Percentiles rank a stretch among this genome's conserved stretches.
phyloP scores from a whole-genome alignment of 1,140 invertebrate genomes.

The Zelostemma sp. region DNA sequence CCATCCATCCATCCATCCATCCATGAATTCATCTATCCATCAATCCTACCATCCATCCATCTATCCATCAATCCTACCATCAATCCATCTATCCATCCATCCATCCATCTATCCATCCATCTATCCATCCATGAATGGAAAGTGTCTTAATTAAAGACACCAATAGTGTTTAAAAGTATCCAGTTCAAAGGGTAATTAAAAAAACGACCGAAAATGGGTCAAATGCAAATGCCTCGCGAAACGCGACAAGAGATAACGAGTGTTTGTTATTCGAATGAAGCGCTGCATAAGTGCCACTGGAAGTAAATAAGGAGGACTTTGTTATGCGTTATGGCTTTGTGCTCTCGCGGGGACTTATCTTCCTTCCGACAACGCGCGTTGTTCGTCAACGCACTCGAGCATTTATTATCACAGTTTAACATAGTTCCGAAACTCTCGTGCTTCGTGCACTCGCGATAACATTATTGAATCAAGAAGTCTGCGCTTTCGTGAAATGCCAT shows the following conservation, averaged over 20 bases:
- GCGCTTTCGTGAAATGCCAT: constrained; percentile 22
- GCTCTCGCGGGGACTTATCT: constrained; percentile 31
- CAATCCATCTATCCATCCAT: too few species aligned
- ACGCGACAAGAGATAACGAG: constrained; percentile 26
- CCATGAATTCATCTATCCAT: too few species aligned
- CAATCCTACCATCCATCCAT: too few species aligned
- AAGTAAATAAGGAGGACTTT: constrained; percentile 25
- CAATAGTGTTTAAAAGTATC: too few species aligned
- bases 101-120: too few species aligned
- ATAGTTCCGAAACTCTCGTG: constrained; percentile 27
- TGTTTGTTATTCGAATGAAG: constrained; percentile 42
- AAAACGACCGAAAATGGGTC: too few species aligned
- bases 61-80: too few species aligned
- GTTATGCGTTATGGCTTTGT: constrained; percentile 17
- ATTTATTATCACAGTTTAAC: constrained; percentile 41
- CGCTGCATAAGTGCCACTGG: constrained; percentile 36
- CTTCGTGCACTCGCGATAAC: constrained; percentile 22
- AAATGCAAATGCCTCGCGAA: constrained; percentile 2
- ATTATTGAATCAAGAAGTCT: constrained; percentile 32
- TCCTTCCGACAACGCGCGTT: constrained; percentile 15
- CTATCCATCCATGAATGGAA: too few species aligned
- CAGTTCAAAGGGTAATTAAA: too few species aligned
- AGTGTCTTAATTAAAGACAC: too few species aligned
- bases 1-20: too few species aligned
- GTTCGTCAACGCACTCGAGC: constrained; percentile 28